Percentiles rank a stretch among this genome's conserved stretches.
Evolutionary conservation across 2,888 invertebrate species (phyloP).

Genomic region (Amaurobius ferox): DNA sequence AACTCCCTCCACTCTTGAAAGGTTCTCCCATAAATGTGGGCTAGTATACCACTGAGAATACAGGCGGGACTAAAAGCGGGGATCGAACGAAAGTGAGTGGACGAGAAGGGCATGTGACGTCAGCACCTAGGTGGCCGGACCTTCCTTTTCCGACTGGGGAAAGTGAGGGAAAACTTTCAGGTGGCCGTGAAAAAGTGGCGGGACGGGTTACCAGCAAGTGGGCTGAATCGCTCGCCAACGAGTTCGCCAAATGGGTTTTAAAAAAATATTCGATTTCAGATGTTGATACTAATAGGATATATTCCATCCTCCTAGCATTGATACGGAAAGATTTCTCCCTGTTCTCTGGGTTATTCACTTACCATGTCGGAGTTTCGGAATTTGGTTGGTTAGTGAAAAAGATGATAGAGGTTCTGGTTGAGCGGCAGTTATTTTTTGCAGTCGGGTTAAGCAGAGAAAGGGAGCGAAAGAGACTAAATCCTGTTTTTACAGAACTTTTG

Average conservation of each 20-base stretch:
- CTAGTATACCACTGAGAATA: slow-evolving; percentile 51
- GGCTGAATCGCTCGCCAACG: slow-evolving; percentile 25
- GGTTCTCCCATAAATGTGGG: slow-evolving; percentile 53
- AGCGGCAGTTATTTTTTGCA: too few relatives aligned
- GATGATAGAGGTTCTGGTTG: too few relatives aligned
- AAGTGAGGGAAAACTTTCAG: slow-evolving; percentile 59
- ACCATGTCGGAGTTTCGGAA: neutral
- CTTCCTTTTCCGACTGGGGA: slow-evolving; percentile 49
- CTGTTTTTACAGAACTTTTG: too few relatives aligned
- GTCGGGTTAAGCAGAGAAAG: too few relatives aligned
- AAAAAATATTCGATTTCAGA: slow-evolving; percentile 17
- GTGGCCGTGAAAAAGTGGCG: slow-evolving; percentile 69
- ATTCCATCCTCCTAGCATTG: too few relatives aligned
- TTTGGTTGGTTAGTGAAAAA: neutral
- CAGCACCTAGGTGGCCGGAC: slow-evolving; percentile 54
- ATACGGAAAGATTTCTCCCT: too few relatives aligned
- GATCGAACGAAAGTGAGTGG: slow-evolving; percentile 70
- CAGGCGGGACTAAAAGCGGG: slow-evolving; percentile 15
- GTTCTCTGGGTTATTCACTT: slow-evolving; percentile 4
- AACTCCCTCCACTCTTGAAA: slow-evolving; percentile 5
- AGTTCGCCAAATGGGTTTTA: neutral
- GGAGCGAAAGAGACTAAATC: too few relatives aligned
- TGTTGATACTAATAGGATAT: neutral
- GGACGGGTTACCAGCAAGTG: slow-evolving; percentile 62
- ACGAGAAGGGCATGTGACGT: slow-evolving; percentile 63